Evolutionary conservation across 2,797 vertebrate species (phyloP).

Genomic region (Lepilemur ruficaudatus): DNA sequence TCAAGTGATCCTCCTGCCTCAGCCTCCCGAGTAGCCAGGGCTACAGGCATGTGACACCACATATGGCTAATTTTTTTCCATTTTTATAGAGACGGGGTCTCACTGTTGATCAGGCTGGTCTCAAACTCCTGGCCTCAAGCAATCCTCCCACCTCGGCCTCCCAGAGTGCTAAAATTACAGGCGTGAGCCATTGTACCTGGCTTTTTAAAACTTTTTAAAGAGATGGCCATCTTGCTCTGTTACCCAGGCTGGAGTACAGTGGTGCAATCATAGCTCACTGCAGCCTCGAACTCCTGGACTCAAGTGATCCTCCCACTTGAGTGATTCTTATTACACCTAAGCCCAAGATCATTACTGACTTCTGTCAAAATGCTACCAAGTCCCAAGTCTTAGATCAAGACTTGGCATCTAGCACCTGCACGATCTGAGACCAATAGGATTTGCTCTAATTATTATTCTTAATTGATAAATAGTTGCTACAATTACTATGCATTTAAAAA

Average conservation of each 20-base stretch:
- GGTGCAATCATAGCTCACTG: not conserved
- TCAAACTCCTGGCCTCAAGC: no score
- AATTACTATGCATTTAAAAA: not conserved
- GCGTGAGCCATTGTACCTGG: no score
- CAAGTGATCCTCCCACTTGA: not conserved
- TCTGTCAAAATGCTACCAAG: not conserved
- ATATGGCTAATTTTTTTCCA: no score
- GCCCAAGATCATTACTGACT: not conserved
- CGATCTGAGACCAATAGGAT: not conserved
- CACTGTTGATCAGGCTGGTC: no score
- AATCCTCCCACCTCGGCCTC: no score
- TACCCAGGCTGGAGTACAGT: not conserved
- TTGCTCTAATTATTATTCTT: not conserved
- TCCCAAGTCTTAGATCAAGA: not conserved
- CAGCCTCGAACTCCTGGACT: not conserved
- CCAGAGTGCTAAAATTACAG: no score
- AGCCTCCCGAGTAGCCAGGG: no score
- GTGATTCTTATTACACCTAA: not conserved
- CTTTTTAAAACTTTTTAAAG: no score
- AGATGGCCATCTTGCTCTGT: not conserved
- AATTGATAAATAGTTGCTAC: not conserved
- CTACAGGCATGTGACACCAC: no score
- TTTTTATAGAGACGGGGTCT: no score
- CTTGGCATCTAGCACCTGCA: not conserved
- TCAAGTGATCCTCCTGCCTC: not conserved